Evolutionary conservation across 2,797 vertebrate genomes (phyloP).

Genomic region (Pseudomugil gertrudae): DNA sequence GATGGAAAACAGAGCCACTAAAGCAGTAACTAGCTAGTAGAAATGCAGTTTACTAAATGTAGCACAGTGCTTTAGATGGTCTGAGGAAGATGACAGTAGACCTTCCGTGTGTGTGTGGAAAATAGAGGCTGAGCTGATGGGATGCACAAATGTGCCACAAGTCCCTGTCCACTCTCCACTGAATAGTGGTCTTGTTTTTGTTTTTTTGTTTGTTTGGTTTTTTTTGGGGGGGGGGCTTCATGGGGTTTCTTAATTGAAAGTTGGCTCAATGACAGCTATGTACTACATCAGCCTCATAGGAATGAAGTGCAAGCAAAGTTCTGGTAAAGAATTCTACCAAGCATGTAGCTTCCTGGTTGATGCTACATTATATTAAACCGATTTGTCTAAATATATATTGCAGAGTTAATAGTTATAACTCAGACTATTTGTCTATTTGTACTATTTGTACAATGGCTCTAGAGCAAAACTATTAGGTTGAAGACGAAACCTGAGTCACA

Average conservation of each 20-base stretch:
- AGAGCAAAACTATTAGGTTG: not conserved
- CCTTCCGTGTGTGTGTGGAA: slow-evolving; percentile 74
- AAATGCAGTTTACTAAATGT: slow-evolving; percentile 74
- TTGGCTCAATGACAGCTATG: slow-evolving; percentile 72
- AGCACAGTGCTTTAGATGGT: slow-evolving; percentile 59
- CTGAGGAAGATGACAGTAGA: slow-evolving; percentile 59
- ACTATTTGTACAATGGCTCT: not conserved
- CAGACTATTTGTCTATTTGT: not conserved
- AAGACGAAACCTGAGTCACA: slow-evolving; percentile 2
- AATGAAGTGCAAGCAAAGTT: slow-evolving; percentile 13
- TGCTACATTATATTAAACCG: not conserved
- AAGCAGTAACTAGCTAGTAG: slow-evolving; percentile 66
- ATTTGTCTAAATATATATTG: not conserved
- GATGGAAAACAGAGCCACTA: slow-evolving; percentile 56
- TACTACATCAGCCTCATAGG: slow-evolving; percentile 54
- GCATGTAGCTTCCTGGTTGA: slow-evolving; percentile 5
- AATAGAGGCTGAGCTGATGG: slow-evolving; percentile 74
- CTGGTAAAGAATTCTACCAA: not conserved
- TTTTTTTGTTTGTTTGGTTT: slow-evolving; percentile 74
- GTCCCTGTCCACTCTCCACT: slow-evolving; percentile 76
- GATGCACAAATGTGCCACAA: slow-evolving; percentile 77
- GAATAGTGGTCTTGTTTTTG: slow-evolving; percentile 80
- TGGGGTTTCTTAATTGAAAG: too few relatives aligned
- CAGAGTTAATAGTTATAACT: not conserved
- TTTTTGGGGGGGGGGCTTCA: too few relatives aligned